phyloP scores from a whole-genome alignment of 2,888 invertebrate species.

The Hirtodrosophila confusa region DNA sequence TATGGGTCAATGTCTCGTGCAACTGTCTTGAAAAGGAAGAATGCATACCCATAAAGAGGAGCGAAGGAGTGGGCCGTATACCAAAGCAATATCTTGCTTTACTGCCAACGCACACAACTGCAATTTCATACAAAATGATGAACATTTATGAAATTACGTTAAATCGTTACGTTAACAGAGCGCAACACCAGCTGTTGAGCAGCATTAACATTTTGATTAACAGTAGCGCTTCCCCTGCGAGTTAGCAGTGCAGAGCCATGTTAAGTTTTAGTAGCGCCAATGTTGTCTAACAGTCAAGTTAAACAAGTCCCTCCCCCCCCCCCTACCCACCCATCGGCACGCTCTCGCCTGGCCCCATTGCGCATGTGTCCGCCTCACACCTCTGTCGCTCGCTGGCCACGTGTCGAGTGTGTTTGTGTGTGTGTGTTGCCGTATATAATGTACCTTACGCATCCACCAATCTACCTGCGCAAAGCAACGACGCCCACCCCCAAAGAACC shows the following conservation, averaged over 20 bases:
- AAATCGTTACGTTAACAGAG: constrained; percentile 20
- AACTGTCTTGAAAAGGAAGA: constrained; percentile 17
- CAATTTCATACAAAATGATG: constrained; percentile 1
- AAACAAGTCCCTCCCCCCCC: too few relatives aligned
- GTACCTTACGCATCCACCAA: constrained; percentile 84
- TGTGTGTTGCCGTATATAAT: constrained; percentile 77
- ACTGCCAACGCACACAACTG: constrained; percentile 36
- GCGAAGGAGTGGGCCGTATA: not conserved
- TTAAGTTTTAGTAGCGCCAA: constrained; percentile 9
- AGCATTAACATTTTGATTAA: constrained; percentile 21
- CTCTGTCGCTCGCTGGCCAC: constrained; percentile 42
- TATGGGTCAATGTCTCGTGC: constrained; percentile 64
- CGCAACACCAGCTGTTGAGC: constrained; percentile 16
- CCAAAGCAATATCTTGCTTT: constrained; percentile 26
- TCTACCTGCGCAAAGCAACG: constrained; percentile 83
- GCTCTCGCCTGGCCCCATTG: constrained; percentile 20
- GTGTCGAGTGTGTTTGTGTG: constrained; percentile 48
- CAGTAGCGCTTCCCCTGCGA: constrained; percentile 44
- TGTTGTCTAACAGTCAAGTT: too few relatives aligned
- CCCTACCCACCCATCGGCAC: too few relatives aligned
- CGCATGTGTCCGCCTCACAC: constrained; percentile 61
- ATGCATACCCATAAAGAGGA: constrained; percentile 2
- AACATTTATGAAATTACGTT: constrained; percentile 46
- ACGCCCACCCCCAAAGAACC: constrained; percentile 45
- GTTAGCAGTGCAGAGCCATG: constrained; percentile 4